Evolutionary conservation across 2,888 invertebrate species (phyloP).

Genomic region (Antitype chi): DNA sequence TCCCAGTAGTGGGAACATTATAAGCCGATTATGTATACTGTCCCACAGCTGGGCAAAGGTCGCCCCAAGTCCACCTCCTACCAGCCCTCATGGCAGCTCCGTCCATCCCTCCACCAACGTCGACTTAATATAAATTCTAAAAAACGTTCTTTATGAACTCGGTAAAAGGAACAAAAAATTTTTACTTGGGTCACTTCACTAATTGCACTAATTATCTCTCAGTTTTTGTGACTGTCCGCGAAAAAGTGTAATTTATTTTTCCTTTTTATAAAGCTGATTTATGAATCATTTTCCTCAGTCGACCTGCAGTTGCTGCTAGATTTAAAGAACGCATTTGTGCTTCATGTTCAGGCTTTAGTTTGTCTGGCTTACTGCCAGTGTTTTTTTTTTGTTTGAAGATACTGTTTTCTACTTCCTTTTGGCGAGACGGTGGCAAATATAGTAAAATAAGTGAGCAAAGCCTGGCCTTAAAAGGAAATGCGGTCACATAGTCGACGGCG

Average conservation of each 20-base stretch:
- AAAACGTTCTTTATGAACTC: not conserved
- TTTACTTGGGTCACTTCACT: slow-evolving; percentile 19
- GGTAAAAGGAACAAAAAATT: not conserved
- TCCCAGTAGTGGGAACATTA: no score
- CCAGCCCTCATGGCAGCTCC: no score
- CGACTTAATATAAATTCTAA: not conserved
- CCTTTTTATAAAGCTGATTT: slow-evolving; percentile 10
- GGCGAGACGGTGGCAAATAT: not conserved
- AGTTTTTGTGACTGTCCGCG: slow-evolving; percentile 11
- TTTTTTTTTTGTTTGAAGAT: not conserved
- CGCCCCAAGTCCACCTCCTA: no score
- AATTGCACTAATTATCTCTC: slow-evolving; percentile 39
- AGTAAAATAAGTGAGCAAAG: not conserved
- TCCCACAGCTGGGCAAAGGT: no score
- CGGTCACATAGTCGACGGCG: not conserved
- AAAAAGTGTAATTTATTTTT: slow-evolving; percentile 28
- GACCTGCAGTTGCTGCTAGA: slow-evolving; percentile 22
- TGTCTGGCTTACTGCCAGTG: slow-evolving; percentile 25
- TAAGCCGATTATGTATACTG: no score
- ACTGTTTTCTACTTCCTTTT: not conserved
- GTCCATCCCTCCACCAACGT: no score
- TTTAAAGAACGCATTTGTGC: slow-evolving; percentile 15
- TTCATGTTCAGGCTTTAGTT: slow-evolving; percentile 14
- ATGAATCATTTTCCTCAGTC: slow-evolving; percentile 23
- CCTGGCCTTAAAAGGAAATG: not conserved